phyloP scores from a whole-genome alignment of 2,113 vertebrate species.

The Pelecanoides urinatrix region DNA sequence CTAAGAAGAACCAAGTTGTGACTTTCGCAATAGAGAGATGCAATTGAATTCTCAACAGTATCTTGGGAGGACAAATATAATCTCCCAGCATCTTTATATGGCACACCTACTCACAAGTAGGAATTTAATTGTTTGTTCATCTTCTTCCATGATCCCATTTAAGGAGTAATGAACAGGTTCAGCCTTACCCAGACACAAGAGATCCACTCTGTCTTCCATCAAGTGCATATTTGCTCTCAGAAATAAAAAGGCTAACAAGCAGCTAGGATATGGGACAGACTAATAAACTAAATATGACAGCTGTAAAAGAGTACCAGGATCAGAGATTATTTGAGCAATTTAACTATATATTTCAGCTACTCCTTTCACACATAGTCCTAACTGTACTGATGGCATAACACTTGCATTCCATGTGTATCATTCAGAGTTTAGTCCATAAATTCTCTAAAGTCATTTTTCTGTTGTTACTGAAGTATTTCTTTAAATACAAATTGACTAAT shows the following conservation, averaged over 20 bases:
- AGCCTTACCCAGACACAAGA: neutral
- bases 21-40: neutral
- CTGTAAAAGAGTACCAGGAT: neutral
- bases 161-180: neutral
- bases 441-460: constrained; percentile 33
- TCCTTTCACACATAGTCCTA: neutral
- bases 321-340: neutral
- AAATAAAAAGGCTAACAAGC: neutral
- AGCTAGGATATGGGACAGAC: neutral
- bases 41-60: neutral
- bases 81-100: neutral
- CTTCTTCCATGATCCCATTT: neutral
- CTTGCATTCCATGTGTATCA: neutral
- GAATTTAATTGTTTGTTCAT: neutral
- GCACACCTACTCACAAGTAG: neutral
- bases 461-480: constrained; percentile 47
- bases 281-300: neutral
- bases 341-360: neutral
- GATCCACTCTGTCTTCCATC: neutral
- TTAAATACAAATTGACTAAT: constrained; percentile 60
- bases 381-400: neutral
- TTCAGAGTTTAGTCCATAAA: neutral
- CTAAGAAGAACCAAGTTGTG: neutral
- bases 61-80: neutral
- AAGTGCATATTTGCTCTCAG: neutral